phyloP scores from a whole-genome alignment of 2,113 vertebrate genomes.

The Anhinga rufa region DNA sequence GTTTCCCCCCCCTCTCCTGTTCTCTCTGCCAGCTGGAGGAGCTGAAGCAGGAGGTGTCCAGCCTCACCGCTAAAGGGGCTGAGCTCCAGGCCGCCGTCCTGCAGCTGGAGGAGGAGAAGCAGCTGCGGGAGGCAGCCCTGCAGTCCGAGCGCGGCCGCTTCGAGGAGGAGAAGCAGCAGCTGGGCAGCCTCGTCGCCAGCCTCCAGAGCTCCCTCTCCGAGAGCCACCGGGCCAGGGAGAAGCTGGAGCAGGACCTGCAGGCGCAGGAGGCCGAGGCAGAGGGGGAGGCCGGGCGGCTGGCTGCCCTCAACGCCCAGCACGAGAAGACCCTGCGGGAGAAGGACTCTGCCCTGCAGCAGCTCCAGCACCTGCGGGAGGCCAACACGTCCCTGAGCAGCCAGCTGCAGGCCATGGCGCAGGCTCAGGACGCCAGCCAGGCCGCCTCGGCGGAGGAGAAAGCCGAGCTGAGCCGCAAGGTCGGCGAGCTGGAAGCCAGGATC shows the following conservation, averaged over 20 bases:
- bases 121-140: slow-evolving; percentile 27
- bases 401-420: slow-evolving; percentile 33
- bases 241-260: slow-evolving; percentile 67
- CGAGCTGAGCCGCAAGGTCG: slow-evolving; percentile 45
- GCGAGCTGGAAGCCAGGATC: slow-evolving; percentile 52
- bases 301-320: neutral
- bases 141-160: slow-evolving; percentile 52
- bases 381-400: slow-evolving; percentile 52
- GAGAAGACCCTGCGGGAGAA: slow-evolving; percentile 47
- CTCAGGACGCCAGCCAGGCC: neutral
- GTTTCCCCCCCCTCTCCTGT: neutral
- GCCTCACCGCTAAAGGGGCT: slow-evolving; percentile 32
- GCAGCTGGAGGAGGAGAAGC: slow-evolving; percentile 65
- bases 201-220: slow-evolving; percentile 69
- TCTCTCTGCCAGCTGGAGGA: slow-evolving; percentile 71
- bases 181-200: slow-evolving; percentile 52
- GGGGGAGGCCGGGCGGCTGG: neutral
- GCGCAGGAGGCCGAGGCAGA: slow-evolving; percentile 33
- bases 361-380: slow-evolving; percentile 51
- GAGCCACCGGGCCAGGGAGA: slow-evolving; percentile 64
- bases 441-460: slow-evolving; percentile 52
- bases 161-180: slow-evolving; percentile 70
- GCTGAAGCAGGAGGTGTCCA: slow-evolving; percentile 75
- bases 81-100: slow-evolving; percentile 64
- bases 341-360: slow-evolving; percentile 51